Percentiles rank a stretch among this genome's conserved stretches.
Conservation (phyloP, 2,113 vertebrate genomes). For the Hoplias malabaricus region DNA sequence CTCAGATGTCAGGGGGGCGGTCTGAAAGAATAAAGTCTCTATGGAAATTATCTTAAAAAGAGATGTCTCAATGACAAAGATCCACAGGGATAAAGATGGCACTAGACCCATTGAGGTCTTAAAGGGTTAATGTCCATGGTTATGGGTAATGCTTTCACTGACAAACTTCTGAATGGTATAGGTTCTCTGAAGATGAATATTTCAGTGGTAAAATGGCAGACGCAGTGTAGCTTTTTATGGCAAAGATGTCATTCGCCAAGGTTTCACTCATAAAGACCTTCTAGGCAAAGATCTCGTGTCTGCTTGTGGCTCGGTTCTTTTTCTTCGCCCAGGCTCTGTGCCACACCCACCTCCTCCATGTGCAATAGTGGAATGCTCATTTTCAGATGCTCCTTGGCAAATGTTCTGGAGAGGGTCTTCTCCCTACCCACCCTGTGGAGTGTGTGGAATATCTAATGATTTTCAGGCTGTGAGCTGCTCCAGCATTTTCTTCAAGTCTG, state of each 20-base stretch:
- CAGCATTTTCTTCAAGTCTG: background rate
- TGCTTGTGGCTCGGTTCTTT: too few species aligned
- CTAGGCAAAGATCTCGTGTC: too few species aligned
- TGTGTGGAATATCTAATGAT: background rate
- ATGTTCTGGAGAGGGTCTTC: background rate
- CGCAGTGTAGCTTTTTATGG: background rate
- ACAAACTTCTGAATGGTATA: background rate
- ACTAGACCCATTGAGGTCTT: too few species aligned
- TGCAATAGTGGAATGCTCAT: slow-evolving; percentile 1
- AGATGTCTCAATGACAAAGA: too few species aligned
- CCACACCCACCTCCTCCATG: background rate
- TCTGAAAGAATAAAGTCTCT: too few species aligned
- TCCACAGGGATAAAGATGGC: too few species aligned
- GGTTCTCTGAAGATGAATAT: background rate
- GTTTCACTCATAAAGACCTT: background rate
- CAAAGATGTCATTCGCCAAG: background rate
- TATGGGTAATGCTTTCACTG: too few species aligned
- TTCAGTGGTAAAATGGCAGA: background rate
- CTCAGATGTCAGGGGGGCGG: too few species aligned
- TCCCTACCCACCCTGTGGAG: background rate
- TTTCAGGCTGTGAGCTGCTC: background rate
- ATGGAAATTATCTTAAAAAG: too few species aligned
- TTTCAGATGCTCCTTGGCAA: slow-evolving; percentile 17
- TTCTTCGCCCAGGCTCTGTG: too few species aligned
- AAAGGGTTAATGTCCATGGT: too few species aligned